These are phyloP conservation scores for Brevimyrus niger DNA, from an alignment of 2,113 vertebrate species.

Conservation along the genomic window DNA sequence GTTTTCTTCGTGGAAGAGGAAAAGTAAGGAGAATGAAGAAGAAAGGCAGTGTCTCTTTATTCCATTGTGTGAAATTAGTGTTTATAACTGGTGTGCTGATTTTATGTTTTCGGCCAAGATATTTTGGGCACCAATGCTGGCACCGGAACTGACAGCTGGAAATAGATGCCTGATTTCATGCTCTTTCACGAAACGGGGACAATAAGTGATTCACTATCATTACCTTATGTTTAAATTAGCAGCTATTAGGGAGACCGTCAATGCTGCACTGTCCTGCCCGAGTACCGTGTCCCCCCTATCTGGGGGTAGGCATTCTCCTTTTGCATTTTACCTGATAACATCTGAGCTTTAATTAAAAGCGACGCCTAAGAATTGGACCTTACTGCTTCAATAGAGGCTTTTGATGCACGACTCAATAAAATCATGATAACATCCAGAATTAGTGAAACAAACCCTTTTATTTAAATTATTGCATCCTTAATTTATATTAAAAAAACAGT, in stretches of 20 bases:
- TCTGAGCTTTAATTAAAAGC: neutral
- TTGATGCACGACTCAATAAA: neutral
- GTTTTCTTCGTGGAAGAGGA: neutral
- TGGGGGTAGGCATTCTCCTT: neutral
- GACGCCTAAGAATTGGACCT: conserved; percentile 1
- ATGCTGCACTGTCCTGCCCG: neutral
- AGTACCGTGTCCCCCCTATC: neutral
- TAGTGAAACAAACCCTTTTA: neutral
- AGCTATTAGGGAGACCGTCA: neutral
- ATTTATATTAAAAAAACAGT: neutral
- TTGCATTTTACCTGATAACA: neutral
- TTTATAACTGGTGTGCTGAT: neutral
- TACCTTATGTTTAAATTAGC: conserved; percentile 2
- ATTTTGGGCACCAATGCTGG: neutral
- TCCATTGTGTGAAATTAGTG: too few relatives aligned
- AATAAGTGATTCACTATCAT: neutral
- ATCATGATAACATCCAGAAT: conserved; percentile 13
- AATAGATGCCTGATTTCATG: conserved; percentile 14
- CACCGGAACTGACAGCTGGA: neutral
- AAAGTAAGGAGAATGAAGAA: neutral
- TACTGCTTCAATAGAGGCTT: neutral
- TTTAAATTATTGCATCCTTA: conserved; percentile 8
- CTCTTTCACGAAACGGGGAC: neutral
- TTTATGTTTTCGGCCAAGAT: neutral
- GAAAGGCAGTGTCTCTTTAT: neutral